These are phyloP conservation scores for Charanyca ferruginea DNA, from an alignment of 2,888 invertebrate species.

Conservation along the genomic window DNA sequence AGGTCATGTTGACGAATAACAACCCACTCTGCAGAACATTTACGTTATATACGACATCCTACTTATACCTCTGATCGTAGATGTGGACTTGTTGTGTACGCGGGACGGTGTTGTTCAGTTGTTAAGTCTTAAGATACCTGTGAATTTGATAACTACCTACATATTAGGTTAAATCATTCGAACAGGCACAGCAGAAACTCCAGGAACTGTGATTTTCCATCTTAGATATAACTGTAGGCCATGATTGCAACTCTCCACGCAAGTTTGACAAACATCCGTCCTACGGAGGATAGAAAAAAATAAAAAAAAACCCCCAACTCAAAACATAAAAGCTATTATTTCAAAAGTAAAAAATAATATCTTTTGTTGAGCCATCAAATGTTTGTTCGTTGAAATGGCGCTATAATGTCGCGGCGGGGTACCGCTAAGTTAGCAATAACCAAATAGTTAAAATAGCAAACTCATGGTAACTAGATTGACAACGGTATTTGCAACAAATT, in stretches of 20 bases:
- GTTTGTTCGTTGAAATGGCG: too few relatives aligned
- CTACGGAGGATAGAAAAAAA: background rate
- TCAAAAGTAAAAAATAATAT: too few relatives aligned
- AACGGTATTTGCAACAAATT: too few relatives aligned
- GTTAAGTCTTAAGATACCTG: constrained; percentile 1
- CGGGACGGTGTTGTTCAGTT: constrained; percentile 25
- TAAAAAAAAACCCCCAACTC: too few relatives aligned
- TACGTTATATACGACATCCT: constrained; percentile 69
- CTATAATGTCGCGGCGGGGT: too few relatives aligned
- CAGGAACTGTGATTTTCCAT: background rate
- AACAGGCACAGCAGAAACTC: background rate
- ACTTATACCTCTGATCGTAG: constrained; percentile 44
- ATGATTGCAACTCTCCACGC: background rate
- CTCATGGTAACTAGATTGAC: too few relatives aligned
- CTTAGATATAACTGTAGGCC: background rate
- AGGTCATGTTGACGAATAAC: constrained; percentile 64
- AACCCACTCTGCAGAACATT: constrained; percentile 61
- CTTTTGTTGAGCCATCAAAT: too few relatives aligned
- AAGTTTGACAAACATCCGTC: background rate
- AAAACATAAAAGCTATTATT: too few relatives aligned
- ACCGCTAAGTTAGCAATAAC: too few relatives aligned
- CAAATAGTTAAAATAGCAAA: too few relatives aligned
- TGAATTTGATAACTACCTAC: background rate
- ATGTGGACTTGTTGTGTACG: constrained; percentile 1
- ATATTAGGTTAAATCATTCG: background rate